A percentile compares a stretch with the other conserved stretches of the same genome.
Evolutionary conservation across 2,113 vertebrate genomes (phyloP).

Genomic region (Oreochromis aureus): DNA sequence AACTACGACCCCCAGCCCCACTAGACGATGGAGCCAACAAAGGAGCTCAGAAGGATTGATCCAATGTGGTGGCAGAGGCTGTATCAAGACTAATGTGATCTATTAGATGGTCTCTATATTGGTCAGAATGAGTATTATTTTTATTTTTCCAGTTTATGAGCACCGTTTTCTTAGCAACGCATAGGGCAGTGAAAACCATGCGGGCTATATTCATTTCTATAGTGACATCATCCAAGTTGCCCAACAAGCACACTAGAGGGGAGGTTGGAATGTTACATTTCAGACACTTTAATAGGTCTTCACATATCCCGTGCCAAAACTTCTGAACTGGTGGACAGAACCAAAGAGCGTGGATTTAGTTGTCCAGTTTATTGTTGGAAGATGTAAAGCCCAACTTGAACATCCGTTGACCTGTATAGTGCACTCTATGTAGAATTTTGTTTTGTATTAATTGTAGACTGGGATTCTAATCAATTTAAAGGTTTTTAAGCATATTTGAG

Average conservation of each 20-base stretch:
- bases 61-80: neutral
- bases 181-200: neutral
- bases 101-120: neutral
- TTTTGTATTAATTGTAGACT: neutral
- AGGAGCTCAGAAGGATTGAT: neutral
- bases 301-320: neutral
- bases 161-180: neutral
- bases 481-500: neutral
- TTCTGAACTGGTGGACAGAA: neutral
- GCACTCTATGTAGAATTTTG: neutral
- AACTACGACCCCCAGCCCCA: neutral
- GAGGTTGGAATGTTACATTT: neutral
- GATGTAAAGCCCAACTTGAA: neutral
- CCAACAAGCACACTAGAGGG: neutral
- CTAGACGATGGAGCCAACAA: neutral
- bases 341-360: neutral
- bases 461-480: neutral
- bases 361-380: neutral
- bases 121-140: neutral
- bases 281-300: neutral
- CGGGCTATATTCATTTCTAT: neutral
- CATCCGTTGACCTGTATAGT: neutral
- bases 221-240: neutral
- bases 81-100: neutral
- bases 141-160: neutral